phyloP scores from a whole-genome alignment of 2,113 vertebrate genomes.

The Thalassoma bifasciatum region DNA sequence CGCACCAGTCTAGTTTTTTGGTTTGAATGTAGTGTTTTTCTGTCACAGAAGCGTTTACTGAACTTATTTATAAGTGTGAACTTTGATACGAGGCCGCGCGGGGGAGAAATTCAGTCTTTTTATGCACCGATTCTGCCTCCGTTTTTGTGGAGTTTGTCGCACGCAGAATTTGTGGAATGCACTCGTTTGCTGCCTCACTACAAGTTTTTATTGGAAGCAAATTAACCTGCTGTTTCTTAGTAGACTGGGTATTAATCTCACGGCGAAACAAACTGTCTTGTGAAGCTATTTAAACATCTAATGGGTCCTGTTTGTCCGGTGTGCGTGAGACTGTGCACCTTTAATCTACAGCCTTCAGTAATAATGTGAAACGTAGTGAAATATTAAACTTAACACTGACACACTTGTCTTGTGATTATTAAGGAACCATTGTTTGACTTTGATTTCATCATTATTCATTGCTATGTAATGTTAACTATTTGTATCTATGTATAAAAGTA shows the following conservation, averaged over 20 bases:
- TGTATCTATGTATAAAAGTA: slow-evolving; percentile 69
- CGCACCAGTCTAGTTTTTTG: slow-evolving; percentile 38
- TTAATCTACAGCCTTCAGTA: slow-evolving; percentile 37
- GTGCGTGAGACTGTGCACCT: slow-evolving; percentile 10
- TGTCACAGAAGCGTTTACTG: slow-evolving; percentile 73
- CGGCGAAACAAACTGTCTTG: slow-evolving; percentile 8
- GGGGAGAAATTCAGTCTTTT: slow-evolving; percentile 12
- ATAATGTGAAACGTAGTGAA: slow-evolving; percentile 62
- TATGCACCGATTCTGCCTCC: slow-evolving; percentile 44
- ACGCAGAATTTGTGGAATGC: slow-evolving; percentile 28
- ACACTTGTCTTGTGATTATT: slow-evolving; percentile 45
- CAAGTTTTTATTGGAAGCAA: slow-evolving; percentile 28
- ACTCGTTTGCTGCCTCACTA: slow-evolving; percentile 44
- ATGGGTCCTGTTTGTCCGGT: slow-evolving; percentile 7
- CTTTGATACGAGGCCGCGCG: slow-evolving; percentile 4
- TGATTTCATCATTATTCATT: slow-evolving; percentile 70
- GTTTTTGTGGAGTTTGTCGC: slow-evolving; percentile 49
- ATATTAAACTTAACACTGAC: slow-evolving; percentile 52
- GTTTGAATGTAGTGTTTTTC: slow-evolving; percentile 51
- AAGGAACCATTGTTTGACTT: slow-evolving; percentile 61
- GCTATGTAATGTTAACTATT: slow-evolving; percentile 80
- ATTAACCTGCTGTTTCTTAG: slow-evolving; percentile 50
- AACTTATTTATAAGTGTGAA: slow-evolving; percentile 60
- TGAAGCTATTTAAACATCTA: slow-evolving; percentile 24
- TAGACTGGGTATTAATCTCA: slow-evolving; percentile 35